These are phyloP conservation scores for Cavia aperea DNA, from an alignment of 2,113 vertebrate genomes.

Conservation along the genomic window DNA sequence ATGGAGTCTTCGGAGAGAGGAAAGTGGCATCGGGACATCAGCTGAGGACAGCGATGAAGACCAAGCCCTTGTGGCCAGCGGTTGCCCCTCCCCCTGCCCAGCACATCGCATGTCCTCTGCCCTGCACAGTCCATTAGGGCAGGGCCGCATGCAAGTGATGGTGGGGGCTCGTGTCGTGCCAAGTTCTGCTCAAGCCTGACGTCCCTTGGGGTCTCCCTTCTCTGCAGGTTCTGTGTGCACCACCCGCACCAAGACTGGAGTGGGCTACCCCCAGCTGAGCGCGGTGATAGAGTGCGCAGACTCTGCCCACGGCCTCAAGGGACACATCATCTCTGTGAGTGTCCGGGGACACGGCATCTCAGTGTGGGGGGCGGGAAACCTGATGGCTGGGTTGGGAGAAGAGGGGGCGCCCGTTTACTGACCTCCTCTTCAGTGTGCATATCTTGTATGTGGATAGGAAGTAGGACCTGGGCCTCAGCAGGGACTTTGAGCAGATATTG, in stretches of 20 bases:
- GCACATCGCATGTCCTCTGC: rapidly evolving
- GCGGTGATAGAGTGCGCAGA: not conserved
- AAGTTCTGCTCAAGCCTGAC: not conserved
- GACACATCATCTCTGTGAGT: constrained; percentile 87
- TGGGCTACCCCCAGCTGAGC: not conserved
- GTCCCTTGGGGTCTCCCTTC: not conserved
- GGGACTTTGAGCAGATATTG: not conserved
- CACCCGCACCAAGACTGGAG: not conserved
- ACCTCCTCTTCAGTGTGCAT: rapidly evolving
- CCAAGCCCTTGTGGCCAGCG: rapidly evolving
- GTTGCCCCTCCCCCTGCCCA: rapidly evolving
- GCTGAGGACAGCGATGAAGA: rapidly evolving
- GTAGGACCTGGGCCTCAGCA: rapidly evolving
- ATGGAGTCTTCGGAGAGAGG: rapidly evolving
- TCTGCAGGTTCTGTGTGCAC: not conserved
- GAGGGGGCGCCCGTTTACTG: not conserved
- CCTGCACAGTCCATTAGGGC: rapidly evolving
- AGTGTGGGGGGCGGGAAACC: no score
- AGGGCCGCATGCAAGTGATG: not conserved
- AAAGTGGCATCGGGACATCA: not conserved
- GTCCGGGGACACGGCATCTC: rapidly evolving
- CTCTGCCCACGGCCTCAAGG: not conserved
- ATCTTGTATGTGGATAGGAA: not conserved
- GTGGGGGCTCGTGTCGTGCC: not conserved
- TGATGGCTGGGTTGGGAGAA: not conserved